phyloP scores from a whole-genome alignment of 1,140 invertebrate species.

The Teleopsis dalmanni region DNA sequence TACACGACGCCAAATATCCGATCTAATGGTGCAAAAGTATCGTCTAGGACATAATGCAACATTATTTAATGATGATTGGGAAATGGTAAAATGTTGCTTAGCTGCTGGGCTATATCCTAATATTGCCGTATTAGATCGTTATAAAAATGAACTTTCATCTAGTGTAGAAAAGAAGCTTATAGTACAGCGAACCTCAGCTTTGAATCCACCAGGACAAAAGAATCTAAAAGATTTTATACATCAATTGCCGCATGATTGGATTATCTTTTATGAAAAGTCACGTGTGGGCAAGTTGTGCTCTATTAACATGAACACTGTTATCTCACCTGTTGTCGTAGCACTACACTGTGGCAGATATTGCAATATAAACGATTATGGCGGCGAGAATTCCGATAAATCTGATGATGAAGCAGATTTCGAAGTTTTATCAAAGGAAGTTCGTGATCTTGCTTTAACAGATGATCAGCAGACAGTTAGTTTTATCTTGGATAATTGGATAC shows the following conservation, averaged over 20 bases:
- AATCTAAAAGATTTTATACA: slow-evolving; percentile 37
- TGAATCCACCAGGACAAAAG: slow-evolving; percentile 44
- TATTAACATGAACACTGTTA: slow-evolving; percentile 65
- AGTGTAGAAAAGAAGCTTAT: slow-evolving; percentile 65
- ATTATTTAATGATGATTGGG: slow-evolving; percentile 61
- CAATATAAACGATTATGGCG: slow-evolving; percentile 5
- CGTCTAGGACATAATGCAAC: neutral
- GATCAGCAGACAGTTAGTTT: slow-evolving; percentile 6
- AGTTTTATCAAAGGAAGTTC: slow-evolving; percentile 1
- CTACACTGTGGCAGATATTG: slow-evolving; percentile 57
- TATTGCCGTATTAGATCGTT: slow-evolving; percentile 55
- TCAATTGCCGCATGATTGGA: slow-evolving; percentile 67
- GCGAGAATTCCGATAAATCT: slow-evolving; percentile 5
- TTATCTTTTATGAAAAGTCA: slow-evolving; percentile 76
- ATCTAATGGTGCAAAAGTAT: slow-evolving; percentile 19
- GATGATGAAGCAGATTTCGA: slow-evolving; percentile 9
- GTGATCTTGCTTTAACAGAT: slow-evolving; percentile 3
- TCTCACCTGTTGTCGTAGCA: slow-evolving; percentile 70
- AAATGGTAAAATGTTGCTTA: slow-evolving; percentile 81
- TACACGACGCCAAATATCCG: slow-evolving; percentile 20
- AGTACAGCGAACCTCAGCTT: slow-evolving; percentile 66
- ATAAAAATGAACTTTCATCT: slow-evolving; percentile 44
- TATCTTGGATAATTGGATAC: slow-evolving; percentile 16
- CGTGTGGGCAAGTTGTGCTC: slow-evolving; percentile 57
- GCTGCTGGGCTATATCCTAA: slow-evolving; percentile 83